A percentile compares a stretch with the other conserved stretches of the same genome.
Conservation (phyloP, 1,140 invertebrate species). For the Ceratoteleas bidentatus region DNA sequence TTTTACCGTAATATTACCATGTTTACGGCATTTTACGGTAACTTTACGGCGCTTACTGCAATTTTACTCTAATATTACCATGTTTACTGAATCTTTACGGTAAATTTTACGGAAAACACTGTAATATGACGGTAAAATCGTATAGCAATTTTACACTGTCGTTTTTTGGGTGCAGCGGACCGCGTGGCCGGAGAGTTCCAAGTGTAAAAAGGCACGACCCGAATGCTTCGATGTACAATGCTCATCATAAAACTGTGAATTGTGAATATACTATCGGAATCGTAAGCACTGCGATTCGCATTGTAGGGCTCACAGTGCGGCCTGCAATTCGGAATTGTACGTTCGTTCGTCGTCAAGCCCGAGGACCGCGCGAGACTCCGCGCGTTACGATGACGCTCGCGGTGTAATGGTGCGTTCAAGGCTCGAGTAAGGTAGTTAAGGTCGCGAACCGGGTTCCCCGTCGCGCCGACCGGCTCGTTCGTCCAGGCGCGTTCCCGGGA, state of each 20-base stretch:
- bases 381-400: constrained; percentile 22
- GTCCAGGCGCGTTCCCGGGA: constrained; percentile 38
- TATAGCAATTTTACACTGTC: too few species aligned
- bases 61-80: constrained; percentile 1
- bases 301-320: constrained; percentile 1
- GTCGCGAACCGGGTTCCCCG: constrained; percentile 29
- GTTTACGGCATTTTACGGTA: too few species aligned
- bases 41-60: constrained; percentile 27
- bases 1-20: too few species aligned
- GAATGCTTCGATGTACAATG: constrained; percentile 58
- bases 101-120: too few species aligned
- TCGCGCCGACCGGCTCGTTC: constrained; percentile 43
- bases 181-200: constrained; percentile 31
- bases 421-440: neutral
- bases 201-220: constrained; percentile 56
- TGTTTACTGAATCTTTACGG: too few species aligned
- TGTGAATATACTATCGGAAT: constrained; percentile 61
- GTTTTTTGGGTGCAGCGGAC: constrained; percentile 5
- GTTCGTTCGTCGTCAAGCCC: neutral
- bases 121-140: too few species aligned
- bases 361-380: neutral
- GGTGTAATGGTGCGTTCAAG: constrained; percentile 8
- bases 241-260: constrained; percentile 64
- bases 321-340: neutral
- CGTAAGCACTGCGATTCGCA: constrained; percentile 12